A percentile compares a stretch with the other conserved stretches of the same genome.
phyloP scores from a whole-genome alignment of 2,888 invertebrate genomes.

The Blastobasis adustella region DNA sequence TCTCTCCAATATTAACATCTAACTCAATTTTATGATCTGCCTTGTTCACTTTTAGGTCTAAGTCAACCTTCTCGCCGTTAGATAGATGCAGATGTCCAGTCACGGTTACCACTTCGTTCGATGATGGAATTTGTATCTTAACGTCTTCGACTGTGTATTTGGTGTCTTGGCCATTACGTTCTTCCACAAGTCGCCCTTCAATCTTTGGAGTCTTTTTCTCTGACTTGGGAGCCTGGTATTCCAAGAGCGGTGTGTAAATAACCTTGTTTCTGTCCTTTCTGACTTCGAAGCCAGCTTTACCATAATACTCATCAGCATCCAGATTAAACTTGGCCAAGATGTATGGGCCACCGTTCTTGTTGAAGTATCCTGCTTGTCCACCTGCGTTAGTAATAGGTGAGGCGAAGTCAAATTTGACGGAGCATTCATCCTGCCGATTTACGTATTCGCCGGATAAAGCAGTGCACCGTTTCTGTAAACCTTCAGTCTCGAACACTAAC shows the following conservation, averaged over 20 bases:
- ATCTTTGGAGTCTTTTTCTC: conserved; percentile 66
- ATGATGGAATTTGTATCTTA: conserved; percentile 47
- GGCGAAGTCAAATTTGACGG: conserved; percentile 71
- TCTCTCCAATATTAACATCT: conserved; percentile 21
- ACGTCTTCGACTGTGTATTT: conserved; percentile 78
- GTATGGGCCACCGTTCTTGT: conserved; percentile 75
- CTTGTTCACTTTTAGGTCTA: conserved; percentile 67
- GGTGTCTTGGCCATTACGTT: conserved; percentile 42
- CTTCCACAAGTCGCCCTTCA: conserved; percentile 62
- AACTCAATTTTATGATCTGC: conserved; percentile 50
- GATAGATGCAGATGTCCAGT: conserved; percentile 63
- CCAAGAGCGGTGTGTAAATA: conserved; percentile 80
- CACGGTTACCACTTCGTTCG: conserved; percentile 50
- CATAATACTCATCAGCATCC: conserved; percentile 76
- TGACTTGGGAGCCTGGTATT: conserved; percentile 76
- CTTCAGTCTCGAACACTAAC: conserved; percentile 72
- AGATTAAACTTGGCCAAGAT: conserved; percentile 72
- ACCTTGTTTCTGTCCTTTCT: conserved; percentile 68
- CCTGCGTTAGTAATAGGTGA: conserved; percentile 77
- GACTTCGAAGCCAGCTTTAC: conserved; percentile 78
- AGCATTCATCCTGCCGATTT: conserved; percentile 68
- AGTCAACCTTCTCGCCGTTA: conserved; percentile 44
- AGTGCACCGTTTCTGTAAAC: conserved; percentile 74
- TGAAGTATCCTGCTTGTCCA: conserved; percentile 74
- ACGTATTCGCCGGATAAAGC: conserved; percentile 72